Percentiles rank a stretch among this genome's conserved stretches.
Evolutionary conservation across 2,113 vertebrate species (phyloP).

Genomic region (Daubentonia madagascariensis): DNA sequence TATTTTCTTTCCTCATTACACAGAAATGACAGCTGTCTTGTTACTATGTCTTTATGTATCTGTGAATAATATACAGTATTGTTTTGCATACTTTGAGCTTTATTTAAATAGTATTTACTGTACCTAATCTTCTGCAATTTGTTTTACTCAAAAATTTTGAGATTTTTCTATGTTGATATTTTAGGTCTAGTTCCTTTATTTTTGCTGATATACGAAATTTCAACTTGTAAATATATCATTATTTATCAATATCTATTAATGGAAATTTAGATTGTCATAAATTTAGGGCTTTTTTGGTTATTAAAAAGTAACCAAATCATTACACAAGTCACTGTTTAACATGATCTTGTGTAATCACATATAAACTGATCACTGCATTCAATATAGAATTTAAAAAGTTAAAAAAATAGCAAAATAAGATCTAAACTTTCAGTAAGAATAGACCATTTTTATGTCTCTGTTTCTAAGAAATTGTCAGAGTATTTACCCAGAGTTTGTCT

Average conservation of each 20-base stretch:
- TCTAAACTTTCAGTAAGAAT: background rate
- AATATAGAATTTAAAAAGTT: background rate
- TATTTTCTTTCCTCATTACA: background rate
- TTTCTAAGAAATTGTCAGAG: background rate
- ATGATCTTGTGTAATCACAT: background rate
- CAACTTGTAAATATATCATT: background rate
- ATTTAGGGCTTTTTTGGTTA: background rate
- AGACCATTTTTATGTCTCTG: constrained; percentile 19
- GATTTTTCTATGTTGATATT: background rate
- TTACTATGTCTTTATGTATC: background rate
- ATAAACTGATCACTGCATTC: background rate
- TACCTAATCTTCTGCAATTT: background rate
- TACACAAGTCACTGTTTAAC: background rate
- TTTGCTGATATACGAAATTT: background rate
- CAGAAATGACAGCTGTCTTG: background rate
- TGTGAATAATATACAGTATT: background rate
- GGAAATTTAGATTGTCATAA: background rate
- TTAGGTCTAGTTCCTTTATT: background rate
- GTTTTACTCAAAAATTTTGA: background rate
- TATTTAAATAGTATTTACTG: background rate
- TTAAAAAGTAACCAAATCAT: background rate
- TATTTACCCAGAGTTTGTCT: background rate
- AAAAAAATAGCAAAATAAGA: background rate
- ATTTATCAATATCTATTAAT: background rate
- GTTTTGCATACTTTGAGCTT: constrained; percentile 2